Conservation (phyloP, 2,888 invertebrate species). For the Drosophila borborema region DNA sequence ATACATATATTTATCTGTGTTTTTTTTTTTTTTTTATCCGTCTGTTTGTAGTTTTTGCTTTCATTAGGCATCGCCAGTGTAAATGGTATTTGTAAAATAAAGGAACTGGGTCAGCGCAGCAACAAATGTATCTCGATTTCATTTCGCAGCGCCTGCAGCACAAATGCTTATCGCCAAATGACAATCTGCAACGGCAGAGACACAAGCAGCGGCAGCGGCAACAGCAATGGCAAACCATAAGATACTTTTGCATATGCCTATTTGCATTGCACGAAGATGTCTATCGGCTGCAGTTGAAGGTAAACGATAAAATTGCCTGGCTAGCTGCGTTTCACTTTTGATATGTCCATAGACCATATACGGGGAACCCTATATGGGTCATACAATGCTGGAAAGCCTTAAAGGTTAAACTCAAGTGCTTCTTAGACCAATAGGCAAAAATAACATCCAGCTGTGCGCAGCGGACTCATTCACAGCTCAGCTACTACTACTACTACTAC, state of each 20-base stretch:
- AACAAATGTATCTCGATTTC: constrained; percentile 80
- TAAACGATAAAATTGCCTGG: constrained; percentile 46
- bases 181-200: constrained; percentile 51
- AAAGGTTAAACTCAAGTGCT: constrained; percentile 43
- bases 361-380: constrained; percentile 54
- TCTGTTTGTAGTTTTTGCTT: constrained; percentile 67
- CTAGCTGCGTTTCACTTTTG: constrained; percentile 66
- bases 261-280: constrained; percentile 63
- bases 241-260: constrained; percentile 60
- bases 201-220: background rate
- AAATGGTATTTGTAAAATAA: constrained; percentile 40
- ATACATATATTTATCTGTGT: constrained; percentile 2
- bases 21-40: constrained; percentile 1
- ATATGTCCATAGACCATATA: constrained; percentile 35
- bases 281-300: constrained; percentile 72
- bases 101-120: constrained; percentile 68
- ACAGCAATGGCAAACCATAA: constrained; percentile 27
- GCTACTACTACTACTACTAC: background rate
- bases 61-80: constrained; percentile 50
- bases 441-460: constrained; percentile 47
- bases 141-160: constrained; percentile 65
- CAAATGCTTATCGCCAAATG: constrained; percentile 68
- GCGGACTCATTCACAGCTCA: constrained; percentile 15
- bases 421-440: constrained; percentile 24
- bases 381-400: constrained; percentile 46